Conservation (phyloP, 2,888 invertebrate genomes). For the Palloptera scutellata region DNA sequence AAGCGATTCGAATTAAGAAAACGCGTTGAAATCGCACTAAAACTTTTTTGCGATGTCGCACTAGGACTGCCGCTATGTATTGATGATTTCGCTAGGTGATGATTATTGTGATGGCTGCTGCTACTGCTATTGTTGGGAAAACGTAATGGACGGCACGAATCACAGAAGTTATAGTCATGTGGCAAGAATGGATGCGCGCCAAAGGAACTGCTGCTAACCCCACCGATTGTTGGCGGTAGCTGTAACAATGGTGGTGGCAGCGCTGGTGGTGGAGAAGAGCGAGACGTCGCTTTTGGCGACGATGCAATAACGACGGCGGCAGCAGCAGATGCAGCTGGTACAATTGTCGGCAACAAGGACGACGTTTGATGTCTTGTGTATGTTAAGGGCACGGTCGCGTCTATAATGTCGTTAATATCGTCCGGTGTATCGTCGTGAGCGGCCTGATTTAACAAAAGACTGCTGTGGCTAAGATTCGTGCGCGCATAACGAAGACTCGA, state of each 20-base stretch:
- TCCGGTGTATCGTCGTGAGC: constrained; percentile 43
- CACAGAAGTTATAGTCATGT: constrained; percentile 59
- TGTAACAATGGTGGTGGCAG: constrained; percentile 27
- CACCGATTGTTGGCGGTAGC: constrained; percentile 32
- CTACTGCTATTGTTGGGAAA: constrained; percentile 40
- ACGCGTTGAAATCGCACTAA: constrained; percentile 38
- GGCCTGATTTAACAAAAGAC: constrained; percentile 53
- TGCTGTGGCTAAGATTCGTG: constrained; percentile 62
- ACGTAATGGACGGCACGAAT: constrained; percentile 60
- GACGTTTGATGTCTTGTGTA: constrained; percentile 33
- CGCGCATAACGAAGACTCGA: constrained; percentile 61
- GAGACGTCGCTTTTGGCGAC: constrained; percentile 12
- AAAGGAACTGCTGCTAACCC: constrained; percentile 3
- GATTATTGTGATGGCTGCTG: background rate
- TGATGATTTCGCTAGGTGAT: constrained; percentile 16
- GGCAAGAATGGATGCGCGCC: constrained; percentile 40
- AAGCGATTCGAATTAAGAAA: constrained; percentile 48
- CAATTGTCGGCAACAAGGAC: constrained; percentile 36
- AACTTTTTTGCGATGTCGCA: constrained; percentile 39
- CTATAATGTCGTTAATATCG: constrained; percentile 25
- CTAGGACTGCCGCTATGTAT: constrained; percentile 42
- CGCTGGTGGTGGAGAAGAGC: constrained; percentile 28
- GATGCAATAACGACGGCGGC: background rate
- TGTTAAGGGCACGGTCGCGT: constrained; percentile 40
- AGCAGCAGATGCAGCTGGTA: constrained; percentile 25